A percentile compares a stretch with the other conserved stretches of the same genome.
Conservation (phyloP, 2,888 invertebrate genomes). For the Ceramica pisi region DNA sequence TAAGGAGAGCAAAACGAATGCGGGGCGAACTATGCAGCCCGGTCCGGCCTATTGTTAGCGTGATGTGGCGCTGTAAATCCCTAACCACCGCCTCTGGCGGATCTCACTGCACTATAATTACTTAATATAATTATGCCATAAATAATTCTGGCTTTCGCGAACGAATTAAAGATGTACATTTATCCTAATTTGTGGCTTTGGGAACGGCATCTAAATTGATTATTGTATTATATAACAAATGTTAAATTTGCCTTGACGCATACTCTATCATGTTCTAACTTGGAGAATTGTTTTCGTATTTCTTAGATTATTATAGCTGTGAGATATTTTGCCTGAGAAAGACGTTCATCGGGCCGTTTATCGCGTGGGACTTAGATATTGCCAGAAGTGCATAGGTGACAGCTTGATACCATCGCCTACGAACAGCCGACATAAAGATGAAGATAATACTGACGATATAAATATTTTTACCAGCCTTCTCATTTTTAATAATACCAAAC, state of each 20-base stretch:
- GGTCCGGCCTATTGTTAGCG: conserved; percentile 88
- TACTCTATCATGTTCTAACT: conserved; percentile 40
- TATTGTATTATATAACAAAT: conserved; percentile 49
- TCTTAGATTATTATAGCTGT: conserved; percentile 30
- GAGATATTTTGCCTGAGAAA: conserved; percentile 49
- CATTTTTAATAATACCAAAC: conserved; percentile 19
- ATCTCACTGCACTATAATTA: conserved; percentile 81
- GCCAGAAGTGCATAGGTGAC: conserved; percentile 49
- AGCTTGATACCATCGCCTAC: conserved; percentile 43
- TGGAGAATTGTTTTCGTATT: conserved; percentile 46
- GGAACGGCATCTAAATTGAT: conserved; percentile 61
- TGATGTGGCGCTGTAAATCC: conserved; percentile 84
- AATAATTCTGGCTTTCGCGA: conserved; percentile 75
- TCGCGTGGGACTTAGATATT: conserved; percentile 58
- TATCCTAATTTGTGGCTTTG: conserved; percentile 69
- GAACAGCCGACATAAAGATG: conserved; percentile 41
- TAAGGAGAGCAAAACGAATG: conserved; percentile 83
- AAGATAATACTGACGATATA: conserved; percentile 33
- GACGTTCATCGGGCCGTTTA: conserved; percentile 45
- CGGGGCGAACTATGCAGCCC: conserved; percentile 74
- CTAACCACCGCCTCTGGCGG: conserved; percentile 75
- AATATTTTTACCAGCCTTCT: conserved; percentile 29
- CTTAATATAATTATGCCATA: conserved; percentile 84
- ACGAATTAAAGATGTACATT: conserved; percentile 71
- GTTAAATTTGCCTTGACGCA: conserved; percentile 49